Evolutionary conservation across 2,888 invertebrate species (phyloP).

Genomic region (Parelbella ahira): DNA sequence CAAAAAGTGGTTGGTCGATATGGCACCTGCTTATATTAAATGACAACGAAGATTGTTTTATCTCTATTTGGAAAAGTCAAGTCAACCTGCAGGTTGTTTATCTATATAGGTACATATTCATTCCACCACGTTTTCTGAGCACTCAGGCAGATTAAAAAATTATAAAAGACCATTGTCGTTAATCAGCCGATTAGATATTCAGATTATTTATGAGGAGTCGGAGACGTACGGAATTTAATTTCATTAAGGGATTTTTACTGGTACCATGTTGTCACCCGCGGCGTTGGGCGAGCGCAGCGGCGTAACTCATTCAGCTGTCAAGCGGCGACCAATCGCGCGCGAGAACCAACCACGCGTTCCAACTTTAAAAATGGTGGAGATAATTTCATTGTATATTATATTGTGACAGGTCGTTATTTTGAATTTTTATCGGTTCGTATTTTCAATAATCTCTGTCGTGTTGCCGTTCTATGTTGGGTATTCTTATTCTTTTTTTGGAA

Average conservation of each 20-base stretch:
- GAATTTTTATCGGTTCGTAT: conserved; percentile 66
- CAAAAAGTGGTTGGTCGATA: too few species aligned
- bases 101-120: too few species aligned
- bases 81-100: too few species aligned
- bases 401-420: conserved; percentile 80
- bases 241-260: conserved; percentile 76
- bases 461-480: too few species aligned
- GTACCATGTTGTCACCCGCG: conserved; percentile 77
- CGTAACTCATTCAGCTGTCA: conserved; percentile 79
- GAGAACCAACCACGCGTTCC: conserved; percentile 53
- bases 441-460: conserved; percentile 64
- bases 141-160: conserved; percentile 31
- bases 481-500: conserved; percentile 16
- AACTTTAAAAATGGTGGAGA: conserved; percentile 77
- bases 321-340: conserved; percentile 58
- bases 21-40: too few species aligned
- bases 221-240: conserved; percentile 80
- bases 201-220: conserved; percentile 75
- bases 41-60: too few species aligned
- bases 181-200: conserved; percentile 78
- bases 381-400: conserved; percentile 79
- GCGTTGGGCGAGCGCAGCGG: conserved; percentile 57
- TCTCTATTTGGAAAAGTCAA: too few species aligned
- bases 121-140: too few species aligned
- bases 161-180: conserved; percentile 47